A percentile compares a stretch with the other conserved stretches of the same genome.
These are phyloP conservation scores for Clarias macrocephalus DNA, from an alignment of 2,113 vertebrate species.

Conservation along the genomic window DNA sequence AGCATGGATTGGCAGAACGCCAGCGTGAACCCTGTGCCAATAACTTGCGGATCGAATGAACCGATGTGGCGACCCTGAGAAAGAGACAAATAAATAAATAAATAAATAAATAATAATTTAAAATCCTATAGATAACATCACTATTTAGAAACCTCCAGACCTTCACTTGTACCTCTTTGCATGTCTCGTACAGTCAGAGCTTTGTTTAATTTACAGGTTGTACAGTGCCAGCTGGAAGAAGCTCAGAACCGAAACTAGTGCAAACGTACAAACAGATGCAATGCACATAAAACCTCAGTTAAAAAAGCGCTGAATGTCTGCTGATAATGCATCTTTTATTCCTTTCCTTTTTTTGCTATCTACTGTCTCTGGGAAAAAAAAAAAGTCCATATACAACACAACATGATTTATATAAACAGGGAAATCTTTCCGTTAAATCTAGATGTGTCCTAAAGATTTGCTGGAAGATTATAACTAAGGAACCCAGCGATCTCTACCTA, in stretches of 20 bases:
- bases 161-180: constrained; percentile 2
- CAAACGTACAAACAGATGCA: constrained; percentile 7
- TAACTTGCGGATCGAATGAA: too few relatives aligned
- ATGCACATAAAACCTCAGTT: constrained; percentile 10
- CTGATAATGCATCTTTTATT: constrained; percentile 5
- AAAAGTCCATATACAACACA: not conserved
- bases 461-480: not conserved
- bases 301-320: not conserved
- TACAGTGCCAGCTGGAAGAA: constrained; percentile 7
- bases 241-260: not conserved
- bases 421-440: not conserved
- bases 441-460: not conserved
- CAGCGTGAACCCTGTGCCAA: too few relatives aligned
- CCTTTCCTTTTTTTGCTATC: not conserved
- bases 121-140: not conserved
- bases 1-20: too few relatives aligned
- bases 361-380: not conserved
- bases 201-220: constrained; percentile 7
- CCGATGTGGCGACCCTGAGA: too few relatives aligned
- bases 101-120: too few relatives aligned
- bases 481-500: not conserved
- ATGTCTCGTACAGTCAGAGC: not conserved
- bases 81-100: too few relatives aligned
- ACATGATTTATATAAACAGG: not conserved
- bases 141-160: not conserved